Evolutionary conservation across 2,113 vertebrate genomes (phyloP), one percentile per base, ranked within the genome.

Genomic region (Hiodon alosoides): DNA sequence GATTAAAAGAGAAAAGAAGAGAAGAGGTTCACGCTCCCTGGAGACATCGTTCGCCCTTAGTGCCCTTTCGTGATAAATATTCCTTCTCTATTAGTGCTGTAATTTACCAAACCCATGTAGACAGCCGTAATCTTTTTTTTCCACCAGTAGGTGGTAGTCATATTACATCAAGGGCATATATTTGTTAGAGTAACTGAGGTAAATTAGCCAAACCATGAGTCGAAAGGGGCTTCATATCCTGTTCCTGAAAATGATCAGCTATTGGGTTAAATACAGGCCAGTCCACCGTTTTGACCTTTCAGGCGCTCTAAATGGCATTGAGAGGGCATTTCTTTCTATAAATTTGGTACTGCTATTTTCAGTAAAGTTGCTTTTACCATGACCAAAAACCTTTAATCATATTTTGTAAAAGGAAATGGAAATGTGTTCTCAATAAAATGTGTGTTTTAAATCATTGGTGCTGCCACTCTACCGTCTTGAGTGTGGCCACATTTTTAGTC

Each of bases 91-190:
- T 16, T n/a, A 64, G 7, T 13, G 8, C 10, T 61, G 60, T n/a
- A 5, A 13, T 3, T 61, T 61, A 11, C 60, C 9, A n/a, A 61
- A 61, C 8, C 10, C 9, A 4, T 14, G 60, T 14, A 4, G 60
- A n/a, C 9, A n/a, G 60, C 8, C 0, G 10, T n/a, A n/a, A n/a
- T 4, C 8, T 67, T 84, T 72, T 78, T 78, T 6, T 6, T 77
- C 72, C 81, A 73, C 81, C 86, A 86, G 85, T 76, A 86, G 82
- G 80, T 82, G 81, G 82, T 86, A 85, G 78, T 89, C 79, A 83
- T 71, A 83, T 81, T 78, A 83, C 84, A 84, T 81, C 71, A 80
- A 75, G 78, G 71, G 62, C 75, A 57, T 51, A 48, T 55, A 72
- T 62, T 70, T 16, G 60, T 14, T 4, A 61, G 14, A 13, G 31